Percentiles rank a stretch among this genome's conserved stretches.
Conservation (phyloP, 2,113 vertebrate genomes). For the Eudyptes chrysolophus region DNA sequence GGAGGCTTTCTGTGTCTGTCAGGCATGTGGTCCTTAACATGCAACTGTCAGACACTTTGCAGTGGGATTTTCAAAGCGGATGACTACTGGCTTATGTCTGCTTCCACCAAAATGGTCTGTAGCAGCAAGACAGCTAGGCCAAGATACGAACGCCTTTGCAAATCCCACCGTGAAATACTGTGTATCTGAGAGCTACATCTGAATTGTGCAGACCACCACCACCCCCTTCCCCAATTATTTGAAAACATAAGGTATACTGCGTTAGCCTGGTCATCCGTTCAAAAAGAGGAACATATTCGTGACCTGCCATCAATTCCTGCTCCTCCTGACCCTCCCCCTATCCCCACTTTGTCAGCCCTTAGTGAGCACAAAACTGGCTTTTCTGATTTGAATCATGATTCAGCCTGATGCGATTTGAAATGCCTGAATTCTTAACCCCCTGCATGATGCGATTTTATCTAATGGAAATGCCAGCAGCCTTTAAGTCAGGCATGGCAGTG, state of each 20-base stretch:
- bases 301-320: conserved; percentile 29
- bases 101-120: not conserved
- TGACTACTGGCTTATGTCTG: conserved; percentile 1
- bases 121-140: not conserved
- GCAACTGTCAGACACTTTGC: not conserved
- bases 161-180: not conserved
- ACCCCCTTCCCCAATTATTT: not conserved
- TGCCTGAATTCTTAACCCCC: conserved; percentile 67
- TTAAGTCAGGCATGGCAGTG: conserved; percentile 57
- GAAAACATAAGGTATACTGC: not conserved
- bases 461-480: conserved; percentile 48
- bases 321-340: conserved; percentile 16
- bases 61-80: not conserved
- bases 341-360: conserved; percentile 1
- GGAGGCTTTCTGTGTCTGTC: conserved; percentile 17
- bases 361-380: conserved; percentile 51
- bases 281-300: not conserved
- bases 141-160: not conserved
- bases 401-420: conserved; percentile 71
- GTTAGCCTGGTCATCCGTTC: not conserved
- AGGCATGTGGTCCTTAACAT: conserved; percentile 28
- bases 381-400: conserved; percentile 69
- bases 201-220: not conserved
- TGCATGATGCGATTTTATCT: conserved; percentile 32
- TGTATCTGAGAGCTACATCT: not conserved